phyloP scores from a whole-genome alignment of 2,888 invertebrate species.

The Cryptocephalus primarius region DNA sequence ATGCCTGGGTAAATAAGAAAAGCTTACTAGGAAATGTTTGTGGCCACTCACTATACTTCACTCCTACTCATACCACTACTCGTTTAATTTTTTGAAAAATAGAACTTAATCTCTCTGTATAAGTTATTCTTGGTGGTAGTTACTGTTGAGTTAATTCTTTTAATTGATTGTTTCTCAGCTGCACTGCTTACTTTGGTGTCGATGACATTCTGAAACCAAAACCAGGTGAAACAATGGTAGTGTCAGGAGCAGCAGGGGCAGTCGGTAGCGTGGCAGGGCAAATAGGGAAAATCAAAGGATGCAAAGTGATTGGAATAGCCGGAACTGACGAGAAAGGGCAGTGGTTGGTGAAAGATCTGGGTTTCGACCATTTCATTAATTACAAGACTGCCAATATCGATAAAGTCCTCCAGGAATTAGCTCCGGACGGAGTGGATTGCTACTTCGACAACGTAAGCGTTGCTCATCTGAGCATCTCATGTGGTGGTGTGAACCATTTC shows the following conservation, averaged over 20 bases:
- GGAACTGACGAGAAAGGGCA: slow-evolving; percentile 58
- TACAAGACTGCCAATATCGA: slow-evolving; percentile 51
- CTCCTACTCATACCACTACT: too few relatives aligned
- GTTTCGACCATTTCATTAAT: slow-evolving; percentile 57
- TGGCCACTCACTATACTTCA: too few relatives aligned
- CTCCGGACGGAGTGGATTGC: slow-evolving; percentile 59
- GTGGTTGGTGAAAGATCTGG: slow-evolving; percentile 50
- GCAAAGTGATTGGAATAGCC: slow-evolving; percentile 58
- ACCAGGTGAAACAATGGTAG: slow-evolving; percentile 58
- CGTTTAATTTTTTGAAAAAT: too few relatives aligned
- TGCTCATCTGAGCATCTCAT: too few relatives aligned
- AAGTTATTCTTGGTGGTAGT: too few relatives aligned
- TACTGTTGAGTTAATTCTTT: too few relatives aligned
- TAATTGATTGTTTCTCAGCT: slow-evolving; percentile 34
- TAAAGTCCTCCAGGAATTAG: slow-evolving; percentile 44
- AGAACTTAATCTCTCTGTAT: too few relatives aligned
- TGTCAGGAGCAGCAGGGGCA: slow-evolving; percentile 65
- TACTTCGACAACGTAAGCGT: slow-evolving; percentile 62
- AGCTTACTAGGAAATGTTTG: too few relatives aligned
- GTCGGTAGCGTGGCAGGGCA: slow-evolving; percentile 68
- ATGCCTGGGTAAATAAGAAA: slow-evolving; percentile 66
- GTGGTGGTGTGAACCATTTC: too few relatives aligned
- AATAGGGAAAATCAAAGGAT: slow-evolving; percentile 60
- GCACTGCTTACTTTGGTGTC: slow-evolving; percentile 63
- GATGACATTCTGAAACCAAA: slow-evolving; percentile 58